These are phyloP conservation scores for Pithys albifrons DNA, from an alignment of 2,113 vertebrate genomes.

Conservation along the genomic window DNA sequence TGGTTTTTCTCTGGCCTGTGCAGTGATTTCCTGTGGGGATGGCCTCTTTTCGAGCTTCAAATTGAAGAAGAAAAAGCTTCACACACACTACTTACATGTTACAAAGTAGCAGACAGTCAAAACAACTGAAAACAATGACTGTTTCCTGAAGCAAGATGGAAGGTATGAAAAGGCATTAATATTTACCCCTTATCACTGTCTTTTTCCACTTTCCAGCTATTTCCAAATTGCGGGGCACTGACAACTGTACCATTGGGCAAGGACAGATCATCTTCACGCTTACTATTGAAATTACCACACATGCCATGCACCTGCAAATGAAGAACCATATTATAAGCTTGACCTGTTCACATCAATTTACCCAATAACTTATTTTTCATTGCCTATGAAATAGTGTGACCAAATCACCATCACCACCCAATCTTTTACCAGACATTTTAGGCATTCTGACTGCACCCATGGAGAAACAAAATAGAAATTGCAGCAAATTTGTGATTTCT, in stretches of 20 bases:
- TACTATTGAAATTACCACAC: slow-evolving; percentile 72
- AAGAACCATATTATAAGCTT: background rate
- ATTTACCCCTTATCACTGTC: slow-evolving; percentile 63
- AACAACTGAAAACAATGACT: background rate
- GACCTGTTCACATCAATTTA: background rate
- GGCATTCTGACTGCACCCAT: background rate
- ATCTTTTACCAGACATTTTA: background rate
- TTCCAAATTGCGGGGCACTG: slow-evolving; percentile 66
- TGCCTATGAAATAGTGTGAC: background rate
- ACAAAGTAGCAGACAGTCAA: background rate
- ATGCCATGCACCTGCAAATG: slow-evolving; percentile 66
- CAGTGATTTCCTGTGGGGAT: background rate
- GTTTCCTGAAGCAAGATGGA: background rate
- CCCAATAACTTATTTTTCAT: background rate
- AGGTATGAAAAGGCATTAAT: background rate
- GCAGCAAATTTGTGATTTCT: background rate
- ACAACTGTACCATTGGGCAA: slow-evolving; percentile 40
- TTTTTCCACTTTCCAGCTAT: slow-evolving; percentile 70
- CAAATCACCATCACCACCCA: background rate
- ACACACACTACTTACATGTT: background rate
- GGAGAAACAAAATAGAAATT: background rate
- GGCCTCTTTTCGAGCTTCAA: background rate
- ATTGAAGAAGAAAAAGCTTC: background rate
- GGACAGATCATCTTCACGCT: slow-evolving; percentile 39
- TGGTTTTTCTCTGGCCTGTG: background rate